Percentiles rank a stretch among this genome's conserved stretches.
phyloP scores from a whole-genome alignment of 2,888 invertebrate species.

The Epiblema foenella region DNA sequence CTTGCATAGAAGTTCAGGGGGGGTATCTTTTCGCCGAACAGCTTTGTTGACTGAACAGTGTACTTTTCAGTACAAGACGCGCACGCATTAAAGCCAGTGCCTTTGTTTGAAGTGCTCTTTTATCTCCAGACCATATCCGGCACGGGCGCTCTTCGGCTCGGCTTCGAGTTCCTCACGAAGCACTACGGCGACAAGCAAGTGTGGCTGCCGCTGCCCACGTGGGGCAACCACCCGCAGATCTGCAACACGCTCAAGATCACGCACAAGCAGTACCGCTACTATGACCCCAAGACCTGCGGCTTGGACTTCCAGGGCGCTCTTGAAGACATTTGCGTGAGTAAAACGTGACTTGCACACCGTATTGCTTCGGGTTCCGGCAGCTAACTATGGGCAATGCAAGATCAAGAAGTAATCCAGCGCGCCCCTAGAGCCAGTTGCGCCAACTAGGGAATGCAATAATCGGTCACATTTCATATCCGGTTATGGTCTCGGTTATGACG shows the following conservation, averaged over 20 bases:
- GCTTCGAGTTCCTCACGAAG: constrained; percentile 93
- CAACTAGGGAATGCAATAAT: too few species aligned
- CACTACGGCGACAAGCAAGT: constrained; percentile 92
- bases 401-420: too few species aligned
- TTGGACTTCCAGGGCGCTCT: constrained; percentile 95
- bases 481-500: too few species aligned
- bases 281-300: constrained; percentile 96
- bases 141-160: constrained; percentile 97
- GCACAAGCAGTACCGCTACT: constrained; percentile 96
- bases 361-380: too few species aligned
- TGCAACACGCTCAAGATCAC: constrained; percentile 94
- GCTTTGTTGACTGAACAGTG: too few species aligned
- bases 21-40: too few species aligned
- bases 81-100: too few species aligned
- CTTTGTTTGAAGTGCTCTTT: constrained; percentile 41
- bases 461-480: too few species aligned
- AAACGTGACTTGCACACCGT: not conserved
- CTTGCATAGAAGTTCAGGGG: too few species aligned
- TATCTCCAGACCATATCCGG: constrained; percentile 94
- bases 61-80: too few species aligned
- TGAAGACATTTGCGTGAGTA: constrained; percentile 93
- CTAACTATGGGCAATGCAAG: too few species aligned
- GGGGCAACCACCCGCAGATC: constrained; percentile 99
- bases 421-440: too few species aligned
- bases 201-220: constrained; percentile 96